A percentile compares a stretch with the other conserved stretches of the same genome.
phyloP scores from a whole-genome alignment of 2,113 vertebrate species.

The Siniperca chuatsi region DNA sequence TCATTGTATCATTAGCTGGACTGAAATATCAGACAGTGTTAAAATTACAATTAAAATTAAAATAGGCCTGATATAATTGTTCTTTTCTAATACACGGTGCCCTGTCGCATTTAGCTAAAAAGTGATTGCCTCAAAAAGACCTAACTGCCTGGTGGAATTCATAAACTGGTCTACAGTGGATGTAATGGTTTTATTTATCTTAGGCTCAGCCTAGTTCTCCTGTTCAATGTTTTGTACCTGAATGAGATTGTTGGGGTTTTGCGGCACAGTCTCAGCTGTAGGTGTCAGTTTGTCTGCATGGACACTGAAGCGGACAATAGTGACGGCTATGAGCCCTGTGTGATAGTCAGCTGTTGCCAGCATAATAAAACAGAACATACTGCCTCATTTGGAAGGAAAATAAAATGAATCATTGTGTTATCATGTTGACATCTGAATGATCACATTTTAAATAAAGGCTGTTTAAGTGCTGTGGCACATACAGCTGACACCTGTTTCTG shows the following conservation, averaged over 20 bases:
- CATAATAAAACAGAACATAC: background rate
- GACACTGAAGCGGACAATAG: conserved; percentile 35
- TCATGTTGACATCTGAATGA: background rate
- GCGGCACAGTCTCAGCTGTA: background rate
- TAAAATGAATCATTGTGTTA: background rate
- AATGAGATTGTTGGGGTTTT: background rate
- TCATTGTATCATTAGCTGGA: background rate
- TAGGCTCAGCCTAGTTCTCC: background rate
- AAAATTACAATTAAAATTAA: background rate
- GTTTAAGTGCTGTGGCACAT: conserved; percentile 20
- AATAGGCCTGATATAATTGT: background rate
- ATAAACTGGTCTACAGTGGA: background rate
- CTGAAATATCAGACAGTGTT: background rate
- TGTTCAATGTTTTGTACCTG: background rate
- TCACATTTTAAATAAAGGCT: conserved; percentile 2
- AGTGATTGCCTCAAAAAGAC: background rate
- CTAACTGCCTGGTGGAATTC: background rate
- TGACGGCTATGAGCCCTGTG: background rate
- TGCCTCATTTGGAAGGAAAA: conserved; percentile 21
- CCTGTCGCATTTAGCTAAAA: background rate
- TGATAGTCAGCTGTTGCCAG: conserved; percentile 5
- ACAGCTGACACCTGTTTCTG: conserved; percentile 17
- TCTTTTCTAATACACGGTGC: background rate
- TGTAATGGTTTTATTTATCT: conserved; percentile 17
- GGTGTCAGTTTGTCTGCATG: conserved; percentile 25